Percentiles rank a stretch among this genome's conserved stretches.
Conservation (phyloP, 2,888 invertebrate species). For the Megamerina dolium region DNA sequence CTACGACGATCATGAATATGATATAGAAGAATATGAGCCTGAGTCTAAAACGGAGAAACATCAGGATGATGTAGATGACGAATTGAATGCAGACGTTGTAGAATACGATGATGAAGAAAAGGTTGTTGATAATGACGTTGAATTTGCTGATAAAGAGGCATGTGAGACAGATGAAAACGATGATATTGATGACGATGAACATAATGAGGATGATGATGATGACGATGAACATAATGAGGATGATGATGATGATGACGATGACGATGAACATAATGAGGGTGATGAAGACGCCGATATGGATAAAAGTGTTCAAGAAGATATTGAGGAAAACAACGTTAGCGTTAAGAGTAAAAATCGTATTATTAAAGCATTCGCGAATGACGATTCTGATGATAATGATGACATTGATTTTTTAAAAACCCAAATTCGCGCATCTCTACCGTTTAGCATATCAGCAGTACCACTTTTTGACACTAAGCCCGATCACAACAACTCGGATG, state of each 20-base stretch:
- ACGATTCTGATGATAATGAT: constrained; percentile 43
- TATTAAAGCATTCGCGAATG: constrained; percentile 34
- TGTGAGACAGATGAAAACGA: constrained; percentile 50
- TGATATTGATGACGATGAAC: constrained; percentile 47
- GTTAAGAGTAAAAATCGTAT: constrained; percentile 49
- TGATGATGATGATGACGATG: constrained; percentile 31
- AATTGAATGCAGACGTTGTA: constrained; percentile 15
- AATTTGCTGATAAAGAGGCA: constrained; percentile 38
- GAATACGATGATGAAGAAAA: constrained; percentile 22
- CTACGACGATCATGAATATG: constrained; percentile 41
- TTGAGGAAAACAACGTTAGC: constrained; percentile 23
- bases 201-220: constrained; percentile 24
- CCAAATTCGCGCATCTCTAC: constrained; percentile 21
- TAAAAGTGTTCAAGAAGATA: constrained; percentile 34
- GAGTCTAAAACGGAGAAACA: constrained; percentile 20
- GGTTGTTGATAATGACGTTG: constrained; percentile 22
- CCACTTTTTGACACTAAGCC: constrained; percentile 30
- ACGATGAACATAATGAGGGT: constrained; percentile 26
- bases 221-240: constrained; percentile 20
- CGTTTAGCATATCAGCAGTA: constrained; percentile 23
- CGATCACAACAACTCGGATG: constrained; percentile 26
- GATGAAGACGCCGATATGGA: constrained; percentile 22
- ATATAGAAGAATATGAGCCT: constrained; percentile 41
- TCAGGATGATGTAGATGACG: constrained; percentile 27
- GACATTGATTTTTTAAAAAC: constrained; percentile 35